Conservation (phyloP, 2,888 invertebrate genomes). For the Oligia strigilis region DNA sequence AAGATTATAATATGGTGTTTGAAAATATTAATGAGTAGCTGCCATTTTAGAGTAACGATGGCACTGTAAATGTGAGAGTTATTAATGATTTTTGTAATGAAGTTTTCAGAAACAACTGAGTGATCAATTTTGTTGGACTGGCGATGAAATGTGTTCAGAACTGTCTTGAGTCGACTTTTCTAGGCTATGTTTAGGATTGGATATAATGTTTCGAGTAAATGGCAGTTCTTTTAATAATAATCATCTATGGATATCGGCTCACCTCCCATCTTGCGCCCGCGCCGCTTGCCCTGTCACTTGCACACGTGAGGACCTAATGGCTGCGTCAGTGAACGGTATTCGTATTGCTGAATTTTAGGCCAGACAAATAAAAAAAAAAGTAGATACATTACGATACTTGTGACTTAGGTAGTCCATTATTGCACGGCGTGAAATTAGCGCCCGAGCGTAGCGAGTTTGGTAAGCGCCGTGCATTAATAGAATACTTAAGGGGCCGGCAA, state of each 20-base stretch:
- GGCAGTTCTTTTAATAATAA: not conserved
- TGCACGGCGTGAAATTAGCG: not conserved
- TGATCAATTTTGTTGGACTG: slow-evolving; percentile 45
- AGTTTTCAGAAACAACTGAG: slow-evolving; percentile 65
- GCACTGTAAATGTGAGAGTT: slow-evolving; percentile 69
- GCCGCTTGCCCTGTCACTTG: too few relatives aligned
- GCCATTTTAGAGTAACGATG: slow-evolving; percentile 82
- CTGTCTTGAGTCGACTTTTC: not conserved
- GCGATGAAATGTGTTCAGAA: slow-evolving; percentile 23
- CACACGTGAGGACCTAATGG: too few relatives aligned
- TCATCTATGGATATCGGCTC: not conserved
- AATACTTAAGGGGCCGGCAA: too few relatives aligned
- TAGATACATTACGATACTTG: too few relatives aligned
- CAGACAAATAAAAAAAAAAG: too few relatives aligned
- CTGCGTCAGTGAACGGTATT: too few relatives aligned
- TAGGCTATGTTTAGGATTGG: not conserved
- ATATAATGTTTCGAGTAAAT: not conserved
- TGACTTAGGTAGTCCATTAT: not conserved
- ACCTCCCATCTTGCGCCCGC: too few relatives aligned
- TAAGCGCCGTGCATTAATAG: not conserved
- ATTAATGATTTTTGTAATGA: slow-evolving; percentile 79
- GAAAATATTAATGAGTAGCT: slow-evolving; percentile 83
- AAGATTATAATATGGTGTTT: slow-evolving; percentile 85
- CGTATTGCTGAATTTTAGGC: too few relatives aligned
- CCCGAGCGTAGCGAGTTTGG: not conserved